Conservation (phyloP, 2,888 invertebrate species). For the Drosophila yooni region DNA sequence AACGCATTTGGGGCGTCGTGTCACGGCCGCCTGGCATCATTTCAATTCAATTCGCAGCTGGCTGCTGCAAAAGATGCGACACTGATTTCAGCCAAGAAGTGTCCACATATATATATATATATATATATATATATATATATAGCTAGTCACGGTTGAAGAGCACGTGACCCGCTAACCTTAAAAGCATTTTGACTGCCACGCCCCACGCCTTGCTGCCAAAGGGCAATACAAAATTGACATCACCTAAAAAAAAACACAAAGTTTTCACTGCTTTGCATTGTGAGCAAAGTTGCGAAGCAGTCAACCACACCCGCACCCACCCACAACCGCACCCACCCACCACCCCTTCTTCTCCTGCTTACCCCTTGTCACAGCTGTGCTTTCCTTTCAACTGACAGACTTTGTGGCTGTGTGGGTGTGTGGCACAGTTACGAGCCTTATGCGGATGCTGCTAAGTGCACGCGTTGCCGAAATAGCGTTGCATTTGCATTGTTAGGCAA, state of each 20-base stretch:
- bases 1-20: constrained; percentile 60
- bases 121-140: constrained; percentile 1
- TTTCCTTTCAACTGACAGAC: constrained; percentile 37
- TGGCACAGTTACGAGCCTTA: constrained; percentile 33
- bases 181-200: constrained; percentile 36
- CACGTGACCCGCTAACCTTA: constrained; percentile 79
- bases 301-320: background rate
- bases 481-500: constrained; percentile 64
- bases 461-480: constrained; percentile 44
- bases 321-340: too few species aligned
- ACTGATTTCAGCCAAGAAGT: constrained; percentile 43
- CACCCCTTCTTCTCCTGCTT: background rate
- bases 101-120: constrained; percentile 1
- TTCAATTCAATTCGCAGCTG: constrained; percentile 74
- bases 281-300: constrained; percentile 3
- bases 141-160: constrained; percentile 51
- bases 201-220: constrained; percentile 49
- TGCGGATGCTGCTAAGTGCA: constrained; percentile 46
- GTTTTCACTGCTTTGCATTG: constrained; percentile 9
- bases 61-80: constrained; percentile 35
- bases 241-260: constrained; percentile 37
- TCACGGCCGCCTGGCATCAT: constrained; percentile 61
- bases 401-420: constrained; percentile 4
- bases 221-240: constrained; percentile 77
- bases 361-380: background rate